Percentiles rank a stretch among this genome's conserved stretches.
Conservation (phyloP, 2,888 invertebrate genomes). For the Ctena decussata region DNA sequence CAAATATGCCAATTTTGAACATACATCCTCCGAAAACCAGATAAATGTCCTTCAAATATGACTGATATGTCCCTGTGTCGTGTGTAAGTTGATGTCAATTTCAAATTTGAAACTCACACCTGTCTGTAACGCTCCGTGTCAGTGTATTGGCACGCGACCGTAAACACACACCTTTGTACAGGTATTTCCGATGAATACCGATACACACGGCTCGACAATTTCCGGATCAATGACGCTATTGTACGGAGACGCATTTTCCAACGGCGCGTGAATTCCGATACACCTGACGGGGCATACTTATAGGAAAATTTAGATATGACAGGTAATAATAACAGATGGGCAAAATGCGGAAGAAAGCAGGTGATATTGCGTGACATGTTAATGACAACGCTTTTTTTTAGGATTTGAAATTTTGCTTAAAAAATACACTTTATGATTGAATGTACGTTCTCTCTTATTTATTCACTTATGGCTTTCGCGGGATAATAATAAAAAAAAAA, state of each 20-base stretch:
- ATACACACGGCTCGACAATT: conserved; percentile 1
- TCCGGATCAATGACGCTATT: conserved; percentile 3
- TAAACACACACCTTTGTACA: conserved; percentile 4
- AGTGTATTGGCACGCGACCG: conserved; percentile 65
- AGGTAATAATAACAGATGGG: conserved; percentile 4
- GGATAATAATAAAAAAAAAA: no score
- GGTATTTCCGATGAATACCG: not conserved
- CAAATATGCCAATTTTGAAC: not conserved
- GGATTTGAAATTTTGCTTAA: no score
- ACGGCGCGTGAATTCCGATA: conserved; percentile 39
- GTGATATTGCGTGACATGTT: conserved; percentile 12
- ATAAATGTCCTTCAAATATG: conserved; percentile 3
- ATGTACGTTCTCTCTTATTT: no score
- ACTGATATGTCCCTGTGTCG: not conserved
- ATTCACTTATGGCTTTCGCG: no score
- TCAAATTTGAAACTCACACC: conserved; percentile 19
- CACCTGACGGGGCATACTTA: conserved; percentile 26
- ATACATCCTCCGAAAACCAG: not conserved
- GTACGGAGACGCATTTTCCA: not conserved
- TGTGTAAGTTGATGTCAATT: not conserved
- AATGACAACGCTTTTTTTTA: not conserved
- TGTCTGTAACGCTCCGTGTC: conserved; percentile 62
- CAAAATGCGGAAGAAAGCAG: not conserved
- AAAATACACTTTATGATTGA: no score
- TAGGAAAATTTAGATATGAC: conserved; percentile 22